These are phyloP conservation scores for Lasiommata megera DNA, from an alignment of 2,888 invertebrate genomes.

Conservation along the genomic window DNA sequence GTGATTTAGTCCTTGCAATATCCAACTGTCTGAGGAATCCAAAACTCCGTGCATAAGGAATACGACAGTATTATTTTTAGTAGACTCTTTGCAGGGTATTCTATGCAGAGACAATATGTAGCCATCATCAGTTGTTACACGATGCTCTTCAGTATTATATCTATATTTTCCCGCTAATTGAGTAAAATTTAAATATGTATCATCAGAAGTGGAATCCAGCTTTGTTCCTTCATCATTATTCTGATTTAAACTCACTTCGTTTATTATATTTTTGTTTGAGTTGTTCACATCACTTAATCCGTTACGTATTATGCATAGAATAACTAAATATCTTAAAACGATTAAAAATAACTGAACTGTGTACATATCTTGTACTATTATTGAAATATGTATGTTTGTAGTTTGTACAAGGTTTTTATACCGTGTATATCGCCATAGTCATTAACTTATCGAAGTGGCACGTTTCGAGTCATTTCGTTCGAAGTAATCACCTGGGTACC, in stretches of 20 bases:
- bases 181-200: slow-evolving; percentile 48
- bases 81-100: slow-evolving; percentile 39
- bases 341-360: neutral
- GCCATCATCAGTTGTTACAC: slow-evolving; percentile 54
- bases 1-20: slow-evolving; percentile 83
- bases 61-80: slow-evolving; percentile 59
- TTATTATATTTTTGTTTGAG: slow-evolving; percentile 11
- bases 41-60: slow-evolving; percentile 91
- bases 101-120: slow-evolving; percentile 58
- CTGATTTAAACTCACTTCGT: neutral
- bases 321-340: neutral
- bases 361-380: slow-evolving; percentile 7
- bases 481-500: neutral
- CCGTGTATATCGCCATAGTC: slow-evolving; percentile 15
- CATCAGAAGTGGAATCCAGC: slow-evolving; percentile 36
- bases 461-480: neutral
- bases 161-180: slow-evolving; percentile 49
- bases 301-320: neutral
- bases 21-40: slow-evolving; percentile 87
- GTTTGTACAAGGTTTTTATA: slow-evolving; percentile 17
- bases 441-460: slow-evolving; percentile 23
- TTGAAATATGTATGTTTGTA: neutral
- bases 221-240: neutral
- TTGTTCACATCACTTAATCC: slow-evolving; percentile 2
- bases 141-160: slow-evolving; percentile 53